Evolutionary conservation across 1,140 invertebrate species (phyloP), one percentile per base, ranked within the genome.

Genomic region (Drosophila ananassae): DNA sequence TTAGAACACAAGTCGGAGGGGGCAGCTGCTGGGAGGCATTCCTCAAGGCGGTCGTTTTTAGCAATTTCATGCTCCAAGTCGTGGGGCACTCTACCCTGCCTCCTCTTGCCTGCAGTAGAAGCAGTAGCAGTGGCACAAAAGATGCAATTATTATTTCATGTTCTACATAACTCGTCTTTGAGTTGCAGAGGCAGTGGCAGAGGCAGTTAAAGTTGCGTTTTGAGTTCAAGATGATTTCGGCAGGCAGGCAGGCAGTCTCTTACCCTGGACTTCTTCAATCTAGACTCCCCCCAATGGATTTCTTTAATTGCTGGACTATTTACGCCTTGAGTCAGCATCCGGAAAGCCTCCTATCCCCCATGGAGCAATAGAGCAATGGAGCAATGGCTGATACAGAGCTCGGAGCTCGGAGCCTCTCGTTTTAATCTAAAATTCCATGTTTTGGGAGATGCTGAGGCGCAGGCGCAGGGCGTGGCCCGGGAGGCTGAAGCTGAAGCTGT

Each of bases 91-190:
- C 24, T n/a, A 22, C 10, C 28, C 39, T 17, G 22, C 39, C 24
- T 24, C 54, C 13, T 17, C 0, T 17, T 6, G 17, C 25, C 4
- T 6, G 41, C 12, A 37, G 37, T 12, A 39, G 37, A 10, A 47
- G 56, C 4, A 9, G 25, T 7, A n/a, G 37, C 37, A 39, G 12
- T 12, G n/a, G 37, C 13, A 51, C 56, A 37, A 12, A 37, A 75
- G 41, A 61, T 75, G 59, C 58, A 64, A 64, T 76, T 59, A 71
- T 72, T 78, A 61, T 76, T 76, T 73, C 56, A 73, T 77, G 74
- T 74, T 74, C 71, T 62, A 77, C 57, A 74, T 74, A 74, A 56
- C 52, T 41, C 56, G 10, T 25, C 62, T 54, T 22, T 28, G 25
- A 5, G 5, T 0, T 28, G 5, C 5, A 28, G 25, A 6, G 7